Evolutionary conservation across 2,797 vertebrate genomes (phyloP).

Genomic region (Gallirallus australis): DNA sequence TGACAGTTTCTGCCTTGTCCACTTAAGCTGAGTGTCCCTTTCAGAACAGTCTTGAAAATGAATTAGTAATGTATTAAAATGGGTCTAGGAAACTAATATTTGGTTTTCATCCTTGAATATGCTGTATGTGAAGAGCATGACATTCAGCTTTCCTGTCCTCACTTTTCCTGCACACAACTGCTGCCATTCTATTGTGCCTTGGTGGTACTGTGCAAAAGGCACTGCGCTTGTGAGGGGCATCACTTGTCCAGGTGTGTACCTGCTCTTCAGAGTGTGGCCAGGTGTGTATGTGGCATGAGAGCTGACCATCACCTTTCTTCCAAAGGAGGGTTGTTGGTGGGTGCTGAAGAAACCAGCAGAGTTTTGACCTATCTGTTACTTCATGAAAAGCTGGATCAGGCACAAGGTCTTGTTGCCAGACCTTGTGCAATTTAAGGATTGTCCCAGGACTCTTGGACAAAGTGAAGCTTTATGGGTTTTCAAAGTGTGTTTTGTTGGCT

Average conservation of each 20-base stretch:
- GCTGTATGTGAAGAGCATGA: background rate
- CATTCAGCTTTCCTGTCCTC: background rate
- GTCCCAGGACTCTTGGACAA: background rate
- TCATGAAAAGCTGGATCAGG: too few relatives aligned
- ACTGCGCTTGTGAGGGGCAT: accelerated
- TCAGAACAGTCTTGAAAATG: background rate
- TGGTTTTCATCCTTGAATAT: background rate
- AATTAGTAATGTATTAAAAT: background rate
- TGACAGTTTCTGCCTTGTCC: background rate
- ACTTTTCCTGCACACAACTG: background rate
- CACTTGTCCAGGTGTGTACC: background rate
- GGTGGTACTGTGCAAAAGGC: background rate
- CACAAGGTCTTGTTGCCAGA: background rate
- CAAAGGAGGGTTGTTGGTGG: background rate
- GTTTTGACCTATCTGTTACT: too few relatives aligned
- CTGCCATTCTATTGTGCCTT: accelerated
- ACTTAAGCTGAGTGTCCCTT: background rate
- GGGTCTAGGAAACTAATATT: background rate
- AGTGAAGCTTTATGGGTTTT: background rate
- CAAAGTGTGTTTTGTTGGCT: background rate
- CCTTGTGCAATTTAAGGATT: background rate
- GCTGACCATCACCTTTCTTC: background rate
- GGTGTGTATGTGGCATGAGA: accelerated
- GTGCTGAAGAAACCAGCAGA: too few relatives aligned
- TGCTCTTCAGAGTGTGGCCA: background rate